Conservation (phyloP, 2,113 vertebrate species). For the Podiceps cristatus region DNA sequence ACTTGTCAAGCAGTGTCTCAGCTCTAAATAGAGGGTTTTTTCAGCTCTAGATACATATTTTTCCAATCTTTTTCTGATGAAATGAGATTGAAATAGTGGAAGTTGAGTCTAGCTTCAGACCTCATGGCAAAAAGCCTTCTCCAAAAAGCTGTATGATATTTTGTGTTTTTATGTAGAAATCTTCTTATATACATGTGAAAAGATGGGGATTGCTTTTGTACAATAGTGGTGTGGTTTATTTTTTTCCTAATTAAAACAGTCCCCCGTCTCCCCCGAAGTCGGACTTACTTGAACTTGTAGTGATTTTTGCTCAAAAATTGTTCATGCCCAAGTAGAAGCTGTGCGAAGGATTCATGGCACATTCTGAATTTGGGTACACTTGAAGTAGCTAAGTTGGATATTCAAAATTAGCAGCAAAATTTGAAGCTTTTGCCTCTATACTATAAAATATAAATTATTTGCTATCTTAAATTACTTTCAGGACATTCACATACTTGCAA, state of each 20-base stretch:
- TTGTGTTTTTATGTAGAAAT: not conserved
- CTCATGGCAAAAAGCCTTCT: not conserved
- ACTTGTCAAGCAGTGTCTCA: not conserved
- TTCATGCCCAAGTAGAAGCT: not conserved
- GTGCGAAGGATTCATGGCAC: not conserved
- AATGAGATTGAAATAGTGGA: not conserved
- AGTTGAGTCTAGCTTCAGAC: not conserved
- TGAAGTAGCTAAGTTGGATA: not conserved
- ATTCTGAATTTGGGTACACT: not conserved
- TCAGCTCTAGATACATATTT: not conserved
- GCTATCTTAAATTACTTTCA: not conserved
- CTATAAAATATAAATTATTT: not conserved
- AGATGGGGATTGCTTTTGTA: not conserved
- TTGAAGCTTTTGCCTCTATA: not conserved
- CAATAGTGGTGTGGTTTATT: not conserved
- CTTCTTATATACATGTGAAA: not conserved
- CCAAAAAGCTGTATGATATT: not conserved
- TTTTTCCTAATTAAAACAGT: not conserved
- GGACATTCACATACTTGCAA: not conserved
- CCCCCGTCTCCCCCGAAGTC: not conserved
- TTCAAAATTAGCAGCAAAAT: not conserved
- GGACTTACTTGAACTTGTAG: not conserved
- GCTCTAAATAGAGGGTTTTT: not conserved
- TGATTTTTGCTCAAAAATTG: not conserved
- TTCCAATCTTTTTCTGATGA: not conserved